Base-by-base conservation (phyloP, 1,140 invertebrate genomes). In the Caenorhabditis inopinata region DNA sequence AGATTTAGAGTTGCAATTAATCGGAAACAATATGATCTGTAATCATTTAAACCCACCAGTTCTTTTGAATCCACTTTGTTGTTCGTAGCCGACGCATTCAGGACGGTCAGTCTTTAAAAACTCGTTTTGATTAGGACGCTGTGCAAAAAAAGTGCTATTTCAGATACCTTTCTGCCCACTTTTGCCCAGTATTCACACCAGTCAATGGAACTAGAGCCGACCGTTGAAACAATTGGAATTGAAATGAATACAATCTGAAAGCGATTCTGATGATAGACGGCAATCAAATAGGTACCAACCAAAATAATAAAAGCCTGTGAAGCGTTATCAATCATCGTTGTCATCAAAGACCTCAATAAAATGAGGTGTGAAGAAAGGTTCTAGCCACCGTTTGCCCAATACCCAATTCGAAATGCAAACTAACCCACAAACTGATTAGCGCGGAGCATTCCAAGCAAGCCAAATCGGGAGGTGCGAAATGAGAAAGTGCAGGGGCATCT, bases 71-170 rank as follows among this genome's bases (percentile, higher is more conserved):
- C 58, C 58, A 21, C 16, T 42, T 16, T 29, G 58, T 2, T 38
- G 12, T 21, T 68, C 58, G 21, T 68, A 68, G 35, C 58, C 58
- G 11, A 18, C 32, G 38, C 58, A 68, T 68, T 68, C 58, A 0
- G 58, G 58, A 21, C 58, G 58, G 38, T 68, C 58, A 27, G 32
- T 68, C 58, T 68, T 68, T 32, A 68, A 68, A 68, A 68, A 68
- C 58, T 68, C 58, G 38, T 68, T 68, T 68, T 68, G 58, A 12
- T 38, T 38, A 68, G 58, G 29, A 25, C 35, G 29, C 58, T 68
- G 58, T 68, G 35, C 18, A 68, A 68, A 32, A 38, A 68, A 42
- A 38, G 58, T 25, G 58, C 38, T 68, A 68, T 18, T 7, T 3
- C 27, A 68, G 29, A 38, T 68, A 68, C 58, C 38, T 68, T 68